A percentile compares a stretch with the other conserved stretches of the same genome.
Conservation (phyloP, 2,888 invertebrate species). For the Criorhina ranunculi region DNA sequence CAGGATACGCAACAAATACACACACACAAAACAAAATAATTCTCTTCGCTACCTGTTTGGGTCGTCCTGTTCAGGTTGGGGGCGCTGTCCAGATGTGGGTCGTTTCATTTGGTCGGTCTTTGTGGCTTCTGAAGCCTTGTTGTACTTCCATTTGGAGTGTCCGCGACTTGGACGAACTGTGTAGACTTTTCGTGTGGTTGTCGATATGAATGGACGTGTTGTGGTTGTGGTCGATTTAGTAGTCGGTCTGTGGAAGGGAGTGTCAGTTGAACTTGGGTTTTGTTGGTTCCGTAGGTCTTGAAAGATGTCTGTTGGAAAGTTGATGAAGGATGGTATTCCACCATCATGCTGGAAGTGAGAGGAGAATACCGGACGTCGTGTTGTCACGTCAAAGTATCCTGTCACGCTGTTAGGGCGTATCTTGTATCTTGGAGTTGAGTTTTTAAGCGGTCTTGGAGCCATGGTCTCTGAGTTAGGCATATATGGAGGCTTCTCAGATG, state of each 20-base stretch:
- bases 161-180: constrained; percentile 85
- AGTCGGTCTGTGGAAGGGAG: constrained; percentile 57
- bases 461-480: constrained; percentile 87
- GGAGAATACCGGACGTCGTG: constrained; percentile 79
- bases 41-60: constrained; percentile 65
- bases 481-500: constrained; percentile 86
- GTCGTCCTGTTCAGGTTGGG: constrained; percentile 72
- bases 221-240: constrained; percentile 64
- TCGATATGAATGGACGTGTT: constrained; percentile 82
- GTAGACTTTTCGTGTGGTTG: constrained; percentile 82
- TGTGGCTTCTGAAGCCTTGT: constrained; percentile 83
- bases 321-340: constrained; percentile 83
- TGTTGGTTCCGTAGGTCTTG: constrained; percentile 82
- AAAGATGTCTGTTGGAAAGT: constrained; percentile 84
- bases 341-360: constrained; percentile 79
- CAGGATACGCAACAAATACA: constrained; percentile 67
- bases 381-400: constrained; percentile 80
- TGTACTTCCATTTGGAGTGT: constrained; percentile 84
- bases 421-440: constrained; percentile 47
- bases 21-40: constrained; percentile 60
- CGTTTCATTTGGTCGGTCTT: constrained; percentile 80
- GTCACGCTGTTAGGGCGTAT: constrained; percentile 79
- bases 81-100: constrained; percentile 76
- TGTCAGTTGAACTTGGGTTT: constrained; percentile 67
- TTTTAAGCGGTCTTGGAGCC: constrained; percentile 82